Evolutionary conservation across 2,888 invertebrate genomes (phyloP).

Genomic region (Entomobrya proxima): DNA sequence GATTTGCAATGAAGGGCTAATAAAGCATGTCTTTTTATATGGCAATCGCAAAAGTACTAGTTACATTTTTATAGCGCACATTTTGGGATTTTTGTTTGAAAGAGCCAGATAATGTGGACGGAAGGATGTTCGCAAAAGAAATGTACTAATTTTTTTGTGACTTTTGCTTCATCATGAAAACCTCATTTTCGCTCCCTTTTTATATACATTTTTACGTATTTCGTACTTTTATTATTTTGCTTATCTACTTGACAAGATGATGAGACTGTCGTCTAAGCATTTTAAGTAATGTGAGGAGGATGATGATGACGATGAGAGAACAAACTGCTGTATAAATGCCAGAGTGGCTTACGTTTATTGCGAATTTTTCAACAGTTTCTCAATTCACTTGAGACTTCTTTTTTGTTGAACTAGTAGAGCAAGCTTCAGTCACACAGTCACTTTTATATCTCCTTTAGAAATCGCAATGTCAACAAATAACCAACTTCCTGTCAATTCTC

Average conservation of each 20-base stretch:
- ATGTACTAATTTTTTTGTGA: too few relatives aligned
- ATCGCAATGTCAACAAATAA: constrained; percentile 63
- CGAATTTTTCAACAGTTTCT: constrained; percentile 28
- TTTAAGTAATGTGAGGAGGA: constrained; percentile 14
- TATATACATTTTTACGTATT: too few relatives aligned
- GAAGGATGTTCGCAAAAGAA: too few relatives aligned
- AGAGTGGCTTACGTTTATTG: constrained; percentile 20
- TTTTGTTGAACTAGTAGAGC: not conserved
- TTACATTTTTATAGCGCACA: too few relatives aligned
- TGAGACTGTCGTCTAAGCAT: not conserved
- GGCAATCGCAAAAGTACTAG: too few relatives aligned
- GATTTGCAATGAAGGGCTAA: not conserved
- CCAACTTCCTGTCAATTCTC: constrained; percentile 63
- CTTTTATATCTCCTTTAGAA: constrained; percentile 47
- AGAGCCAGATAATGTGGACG: too few relatives aligned
- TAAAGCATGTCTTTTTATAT: constrained; percentile 27
- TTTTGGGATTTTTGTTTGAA: too few relatives aligned
- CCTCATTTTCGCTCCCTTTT: too few relatives aligned
- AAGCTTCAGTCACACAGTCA: not conserved
- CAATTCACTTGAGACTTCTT: constrained; percentile 17
- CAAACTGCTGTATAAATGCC: not conserved
- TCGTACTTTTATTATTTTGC: too few relatives aligned
- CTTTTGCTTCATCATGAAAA: too few relatives aligned
- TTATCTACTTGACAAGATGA: too few relatives aligned
- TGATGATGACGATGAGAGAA: too few relatives aligned